A percentile compares a stretch with the other conserved stretches of the same genome.
Evolutionary conservation across 1,140 invertebrate genomes (phyloP).

Genomic region (Heliconius nattereri): DNA sequence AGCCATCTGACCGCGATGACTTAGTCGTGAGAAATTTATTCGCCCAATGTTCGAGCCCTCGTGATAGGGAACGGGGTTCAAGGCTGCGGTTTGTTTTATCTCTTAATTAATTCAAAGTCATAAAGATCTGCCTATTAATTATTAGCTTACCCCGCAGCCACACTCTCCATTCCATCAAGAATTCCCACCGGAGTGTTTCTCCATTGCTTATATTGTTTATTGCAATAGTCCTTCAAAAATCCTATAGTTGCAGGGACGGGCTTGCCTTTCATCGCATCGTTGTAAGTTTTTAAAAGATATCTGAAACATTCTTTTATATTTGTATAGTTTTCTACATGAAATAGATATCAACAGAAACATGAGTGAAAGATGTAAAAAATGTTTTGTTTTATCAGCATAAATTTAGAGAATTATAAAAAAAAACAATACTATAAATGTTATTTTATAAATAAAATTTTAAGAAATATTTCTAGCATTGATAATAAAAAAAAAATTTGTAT

Average conservation of each 20-base stretch:
- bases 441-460: too few species aligned
- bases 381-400: background rate
- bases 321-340: too few species aligned
- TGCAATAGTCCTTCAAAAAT: constrained; percentile 34
- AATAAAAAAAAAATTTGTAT: too few species aligned
- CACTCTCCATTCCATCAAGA: constrained; percentile 39
- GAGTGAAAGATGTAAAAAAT: too few species aligned
- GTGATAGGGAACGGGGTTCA: too few species aligned
- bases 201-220: constrained; percentile 30
- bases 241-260: constrained; percentile 32
- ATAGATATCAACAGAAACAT: too few species aligned
- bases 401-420: too few species aligned
- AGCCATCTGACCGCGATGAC: background rate
- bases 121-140: too few species aligned
- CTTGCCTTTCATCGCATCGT: constrained; percentile 32
- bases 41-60: background rate
- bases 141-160: constrained; percentile 41
- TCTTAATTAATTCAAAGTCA: too few species aligned
- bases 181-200: constrained; percentile 38
- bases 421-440: too few species aligned
- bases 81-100: too few species aligned
- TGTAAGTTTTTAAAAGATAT: constrained; percentile 35
- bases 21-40: background rate
- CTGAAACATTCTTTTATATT: constrained; percentile 14
- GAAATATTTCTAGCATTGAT: too few species aligned